These are phyloP conservation scores for Actinia tenebrosa DNA, from an alignment of 64 coral and sea anemone species.

Conservation along the genomic window DNA sequence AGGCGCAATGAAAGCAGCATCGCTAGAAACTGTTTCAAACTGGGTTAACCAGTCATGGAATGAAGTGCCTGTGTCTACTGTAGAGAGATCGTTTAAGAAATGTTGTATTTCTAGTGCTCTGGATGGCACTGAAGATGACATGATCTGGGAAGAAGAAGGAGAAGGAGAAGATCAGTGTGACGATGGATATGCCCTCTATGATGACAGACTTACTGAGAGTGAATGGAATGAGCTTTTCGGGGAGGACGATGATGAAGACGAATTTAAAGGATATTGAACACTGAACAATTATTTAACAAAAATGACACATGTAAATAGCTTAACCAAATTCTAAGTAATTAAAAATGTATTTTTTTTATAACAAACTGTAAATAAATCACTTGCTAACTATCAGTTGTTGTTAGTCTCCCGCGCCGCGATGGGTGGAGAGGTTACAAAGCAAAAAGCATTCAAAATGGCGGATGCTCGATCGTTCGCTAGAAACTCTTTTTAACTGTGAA, in stretches of 20 bases:
- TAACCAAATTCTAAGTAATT: too few relatives aligned
- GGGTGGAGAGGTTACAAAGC: too few relatives aligned
- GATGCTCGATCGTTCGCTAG: too few relatives aligned
- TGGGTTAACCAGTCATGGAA: slow-evolving; percentile 36
- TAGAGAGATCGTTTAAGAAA: not conserved
- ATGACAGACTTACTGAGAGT: not conserved
- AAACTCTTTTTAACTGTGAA: too few relatives aligned
- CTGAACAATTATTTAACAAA: too few relatives aligned
- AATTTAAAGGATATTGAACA: not conserved
- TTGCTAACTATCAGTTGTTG: too few relatives aligned
- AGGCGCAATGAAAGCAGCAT: slow-evolving; percentile 27
- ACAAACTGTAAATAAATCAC: too few relatives aligned
- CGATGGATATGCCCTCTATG: not conserved
- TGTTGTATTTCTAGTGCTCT: slow-evolving; percentile 21
- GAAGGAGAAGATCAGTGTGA: not conserved
- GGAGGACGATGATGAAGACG: not conserved
- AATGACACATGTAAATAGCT: too few relatives aligned
- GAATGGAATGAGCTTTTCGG: not conserved
- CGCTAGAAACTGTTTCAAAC: not conserved
- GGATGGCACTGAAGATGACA: slow-evolving; percentile 4
- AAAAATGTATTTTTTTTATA: too few relatives aligned
- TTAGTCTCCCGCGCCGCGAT: too few relatives aligned
- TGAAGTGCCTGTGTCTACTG: not conserved
- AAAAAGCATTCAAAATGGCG: too few relatives aligned
- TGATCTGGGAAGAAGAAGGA: not conserved